Percentiles rank a stretch among this genome's conserved stretches.
These are phyloP conservation scores for Drosophila littoralis DNA, from an alignment of 1,140 invertebrate species.

Conservation along the genomic window DNA sequence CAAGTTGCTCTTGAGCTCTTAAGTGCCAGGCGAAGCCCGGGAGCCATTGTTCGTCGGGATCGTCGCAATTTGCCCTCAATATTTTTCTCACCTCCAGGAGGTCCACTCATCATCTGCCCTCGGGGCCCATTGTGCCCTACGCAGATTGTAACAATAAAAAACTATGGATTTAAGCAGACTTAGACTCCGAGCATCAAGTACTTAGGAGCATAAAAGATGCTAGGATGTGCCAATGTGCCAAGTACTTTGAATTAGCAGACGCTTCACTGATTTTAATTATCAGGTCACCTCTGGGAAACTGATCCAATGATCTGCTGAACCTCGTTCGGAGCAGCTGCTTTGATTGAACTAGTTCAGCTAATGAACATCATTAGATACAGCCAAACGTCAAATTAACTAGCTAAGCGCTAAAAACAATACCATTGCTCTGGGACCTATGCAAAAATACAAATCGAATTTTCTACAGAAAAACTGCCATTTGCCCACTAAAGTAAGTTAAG, in stretches of 20 bases:
- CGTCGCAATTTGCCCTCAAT: conserved; percentile 65
- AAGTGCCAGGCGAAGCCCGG: conserved; percentile 10
- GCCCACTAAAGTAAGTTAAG: conserved; percentile 81
- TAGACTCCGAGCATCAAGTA: conserved; percentile 77
- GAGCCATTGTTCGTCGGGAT: conserved; percentile 48
- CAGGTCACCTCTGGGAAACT: conserved; percentile 30
- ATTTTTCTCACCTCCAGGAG: conserved; percentile 83
- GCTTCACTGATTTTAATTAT: conserved; percentile 64
- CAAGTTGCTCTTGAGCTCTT: conserved; percentile 70
- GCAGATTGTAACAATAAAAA: conserved; percentile 74
- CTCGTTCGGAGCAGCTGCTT: conserved; percentile 13
- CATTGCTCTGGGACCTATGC: conserved; percentile 17
- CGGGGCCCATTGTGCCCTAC: conserved; percentile 41
- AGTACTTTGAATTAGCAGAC: conserved; percentile 52
- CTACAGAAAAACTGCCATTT: conserved; percentile 68
- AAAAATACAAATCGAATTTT: conserved; percentile 61
- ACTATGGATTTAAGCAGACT: conserved; percentile 61
- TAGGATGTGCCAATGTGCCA: conserved; percentile 42
- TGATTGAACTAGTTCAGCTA: conserved; percentile 22
- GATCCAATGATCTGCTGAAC: conserved; percentile 3
- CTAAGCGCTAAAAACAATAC: conserved; percentile 69
- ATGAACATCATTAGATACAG: conserved; percentile 40
- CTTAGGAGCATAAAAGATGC: conserved; percentile 44
- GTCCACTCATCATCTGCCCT: conserved; percentile 67
- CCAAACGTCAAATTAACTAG: conserved; percentile 65